Percentiles rank a stretch among this genome's conserved stretches.
Conservation (phyloP, 2,888 invertebrate species). For the Caenorhabditis sp. region DNA sequence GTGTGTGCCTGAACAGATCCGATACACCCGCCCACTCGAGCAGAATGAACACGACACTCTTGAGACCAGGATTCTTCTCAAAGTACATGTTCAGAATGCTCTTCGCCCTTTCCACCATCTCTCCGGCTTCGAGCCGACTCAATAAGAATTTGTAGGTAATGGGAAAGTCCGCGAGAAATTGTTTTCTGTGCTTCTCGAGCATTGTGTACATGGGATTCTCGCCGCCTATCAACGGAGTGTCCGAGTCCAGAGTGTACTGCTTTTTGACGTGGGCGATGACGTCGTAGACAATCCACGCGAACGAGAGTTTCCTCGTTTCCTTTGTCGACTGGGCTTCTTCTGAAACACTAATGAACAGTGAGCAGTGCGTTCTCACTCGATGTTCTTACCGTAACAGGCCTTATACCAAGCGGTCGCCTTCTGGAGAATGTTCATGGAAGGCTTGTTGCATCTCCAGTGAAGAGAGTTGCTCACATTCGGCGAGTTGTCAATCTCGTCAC, state of each 20-base stretch:
- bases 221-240: background rate
- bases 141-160: background rate
- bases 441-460: constrained; percentile 26
- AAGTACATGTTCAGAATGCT: constrained; percentile 15
- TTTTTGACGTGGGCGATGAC: constrained; percentile 62
- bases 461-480: constrained; percentile 29
- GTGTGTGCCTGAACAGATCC: constrained; percentile 1
- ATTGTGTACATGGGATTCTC: constrained; percentile 27
- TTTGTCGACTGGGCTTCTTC: constrained; percentile 41
- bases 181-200: constrained; percentile 13
- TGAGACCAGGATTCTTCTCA: constrained; percentile 22
- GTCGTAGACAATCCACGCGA: constrained; percentile 73
- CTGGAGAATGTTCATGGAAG: constrained; percentile 45
- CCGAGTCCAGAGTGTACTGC: background rate
- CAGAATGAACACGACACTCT: constrained; percentile 47
- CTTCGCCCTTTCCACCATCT: background rate
- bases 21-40: constrained; percentile 37
- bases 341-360: background rate
- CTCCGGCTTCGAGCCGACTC: background rate
- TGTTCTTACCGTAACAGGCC: constrained; percentile 61
- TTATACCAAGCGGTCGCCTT: constrained; percentile 69
- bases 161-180: constrained; percentile 8
- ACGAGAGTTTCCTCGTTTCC: constrained; percentile 65
- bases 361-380: background rate
- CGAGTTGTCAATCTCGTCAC: background rate